A percentile compares a stretch with the other conserved stretches of the same genome.
phyloP scores from a whole-genome alignment of 92 coral and sea anemone genomes.

The Parazoanthus swiftii region DNA sequence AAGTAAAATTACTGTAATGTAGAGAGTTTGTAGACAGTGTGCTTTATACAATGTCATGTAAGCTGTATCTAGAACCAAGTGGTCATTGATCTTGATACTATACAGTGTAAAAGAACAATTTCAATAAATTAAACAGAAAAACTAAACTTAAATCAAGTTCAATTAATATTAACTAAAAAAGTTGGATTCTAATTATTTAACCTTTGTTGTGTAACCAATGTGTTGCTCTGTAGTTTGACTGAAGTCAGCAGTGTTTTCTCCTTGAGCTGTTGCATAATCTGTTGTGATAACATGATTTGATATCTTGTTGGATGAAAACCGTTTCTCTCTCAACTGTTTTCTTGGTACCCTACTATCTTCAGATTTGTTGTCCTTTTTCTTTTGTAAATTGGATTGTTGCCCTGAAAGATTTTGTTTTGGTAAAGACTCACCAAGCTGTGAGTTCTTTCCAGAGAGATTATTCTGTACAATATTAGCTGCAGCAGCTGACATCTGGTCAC shows the following conservation, averaged over 20 bases:
- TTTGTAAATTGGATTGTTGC: conserved; percentile 1
- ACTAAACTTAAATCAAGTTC: too few relatives aligned
- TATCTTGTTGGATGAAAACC: background rate
- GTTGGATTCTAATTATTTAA: too few relatives aligned
- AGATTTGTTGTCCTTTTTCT: background rate
- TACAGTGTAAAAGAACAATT: background rate
- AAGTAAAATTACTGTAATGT: too few relatives aligned
- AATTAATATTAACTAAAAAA: too few relatives aligned
- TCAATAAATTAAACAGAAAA: too few relatives aligned
- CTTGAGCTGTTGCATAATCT: background rate
- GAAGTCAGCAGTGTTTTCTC: background rate
- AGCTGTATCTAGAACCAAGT: too few relatives aligned
- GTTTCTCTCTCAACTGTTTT: background rate
- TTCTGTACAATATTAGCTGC: background rate
- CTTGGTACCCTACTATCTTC: background rate
- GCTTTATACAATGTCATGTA: too few relatives aligned
- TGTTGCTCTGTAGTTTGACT: background rate
- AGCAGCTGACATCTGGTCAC: background rate
- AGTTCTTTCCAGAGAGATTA: background rate
- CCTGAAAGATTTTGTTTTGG: background rate
- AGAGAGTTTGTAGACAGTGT: too few relatives aligned
- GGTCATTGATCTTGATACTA: too few relatives aligned
- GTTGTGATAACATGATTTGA: background rate
- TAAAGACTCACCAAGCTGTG: background rate
- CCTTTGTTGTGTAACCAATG: background rate